phyloP scores from a whole-genome alignment of 2,797 vertebrate genomes.

The Mionectes olivaceus region DNA sequence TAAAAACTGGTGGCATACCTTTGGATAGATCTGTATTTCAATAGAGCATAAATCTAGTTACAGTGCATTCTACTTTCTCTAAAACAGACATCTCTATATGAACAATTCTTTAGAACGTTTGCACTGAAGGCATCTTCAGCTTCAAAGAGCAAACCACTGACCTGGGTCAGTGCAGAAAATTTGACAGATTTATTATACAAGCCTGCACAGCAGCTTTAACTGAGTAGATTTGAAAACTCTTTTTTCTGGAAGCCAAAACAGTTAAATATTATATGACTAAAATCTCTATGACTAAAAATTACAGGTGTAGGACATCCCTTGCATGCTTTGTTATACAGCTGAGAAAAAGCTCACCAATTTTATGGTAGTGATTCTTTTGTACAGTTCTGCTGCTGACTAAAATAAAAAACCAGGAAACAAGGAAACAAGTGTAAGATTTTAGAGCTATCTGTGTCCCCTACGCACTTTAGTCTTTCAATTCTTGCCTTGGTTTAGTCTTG shows the following conservation, averaged over 20 bases:
- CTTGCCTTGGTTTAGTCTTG: neutral
- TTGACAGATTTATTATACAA: slow-evolving; percentile 42
- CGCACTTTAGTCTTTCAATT: neutral
- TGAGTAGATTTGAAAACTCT: neutral
- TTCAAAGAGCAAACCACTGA: slow-evolving; percentile 41
- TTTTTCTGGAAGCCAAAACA: slow-evolving; percentile 17
- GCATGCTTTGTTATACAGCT: neutral
- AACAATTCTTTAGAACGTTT: neutral
- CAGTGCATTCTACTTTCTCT: neutral
- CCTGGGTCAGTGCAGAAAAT: neutral
- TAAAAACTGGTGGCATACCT: neutral
- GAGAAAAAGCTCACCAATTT: slow-evolving; percentile 15
- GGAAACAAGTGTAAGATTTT: neutral
- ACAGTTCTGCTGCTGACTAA: neutral
- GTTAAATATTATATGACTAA: neutral
- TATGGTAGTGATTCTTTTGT: slow-evolving; percentile 5
- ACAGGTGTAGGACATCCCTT: slow-evolving; percentile 42
- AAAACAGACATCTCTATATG: neutral
- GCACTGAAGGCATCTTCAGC: neutral
- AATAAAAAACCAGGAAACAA: neutral
- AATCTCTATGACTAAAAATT: neutral
- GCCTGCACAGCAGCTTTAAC: neutral
- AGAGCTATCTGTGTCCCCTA: neutral
- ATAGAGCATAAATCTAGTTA: neutral
- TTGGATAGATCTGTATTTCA: neutral